These are phyloP conservation scores for Sturnira hondurensis DNA, from an alignment of 2,113 vertebrate genomes.

Conservation along the genomic window DNA sequence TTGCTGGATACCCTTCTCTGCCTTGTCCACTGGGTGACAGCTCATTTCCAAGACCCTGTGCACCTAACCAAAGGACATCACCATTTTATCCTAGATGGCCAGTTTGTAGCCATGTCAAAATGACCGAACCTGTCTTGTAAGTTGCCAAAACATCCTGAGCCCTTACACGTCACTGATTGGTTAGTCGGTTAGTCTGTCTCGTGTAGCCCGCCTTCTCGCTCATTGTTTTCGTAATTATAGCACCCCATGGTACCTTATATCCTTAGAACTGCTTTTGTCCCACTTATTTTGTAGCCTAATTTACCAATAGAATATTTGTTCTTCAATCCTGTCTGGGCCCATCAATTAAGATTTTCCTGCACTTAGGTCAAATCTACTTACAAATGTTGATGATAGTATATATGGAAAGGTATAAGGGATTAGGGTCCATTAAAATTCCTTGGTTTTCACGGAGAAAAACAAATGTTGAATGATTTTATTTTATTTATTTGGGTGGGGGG, in stretches of 20 bases:
- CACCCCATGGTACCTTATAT: background rate
- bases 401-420: background rate
- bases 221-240: background rate
- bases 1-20: background rate
- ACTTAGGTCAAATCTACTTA: background rate
- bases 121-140: background rate
- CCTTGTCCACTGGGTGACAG: background rate
- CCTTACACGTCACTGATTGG: background rate
- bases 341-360: background rate
- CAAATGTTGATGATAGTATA: background rate
- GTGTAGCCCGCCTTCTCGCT: background rate
- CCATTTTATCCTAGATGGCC: background rate
- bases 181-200: background rate
- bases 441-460: constrained; percentile 31
- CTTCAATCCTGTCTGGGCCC: constrained; percentile 16
- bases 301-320: background rate
- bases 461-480: background rate
- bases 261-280: constrained; percentile 10
- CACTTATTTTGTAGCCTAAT: background rate
- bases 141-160: background rate
- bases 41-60: background rate
- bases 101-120: background rate
- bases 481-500: background rate
- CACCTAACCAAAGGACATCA: background rate
- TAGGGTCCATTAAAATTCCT: constrained; percentile 21